phyloP scores from a whole-genome alignment of 53 echinoderm and acorn worm genomes.

The Mesocentrotus franciscanus region DNA sequence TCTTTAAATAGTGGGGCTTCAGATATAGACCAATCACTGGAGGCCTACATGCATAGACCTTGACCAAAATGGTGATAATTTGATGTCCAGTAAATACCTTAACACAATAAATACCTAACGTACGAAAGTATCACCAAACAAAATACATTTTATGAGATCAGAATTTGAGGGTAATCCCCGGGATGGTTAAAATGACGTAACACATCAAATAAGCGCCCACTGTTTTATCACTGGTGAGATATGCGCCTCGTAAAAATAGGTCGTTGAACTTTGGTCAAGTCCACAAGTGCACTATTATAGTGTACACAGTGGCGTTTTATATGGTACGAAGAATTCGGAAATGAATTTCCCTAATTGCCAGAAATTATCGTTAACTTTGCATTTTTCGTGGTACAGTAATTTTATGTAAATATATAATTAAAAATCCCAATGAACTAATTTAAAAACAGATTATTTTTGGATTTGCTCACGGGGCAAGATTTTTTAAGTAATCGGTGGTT shows the following conservation, averaged over 20 bases:
- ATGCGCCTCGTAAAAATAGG: neutral
- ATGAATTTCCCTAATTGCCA: neutral
- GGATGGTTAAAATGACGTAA: neutral
- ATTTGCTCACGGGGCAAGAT: no score
- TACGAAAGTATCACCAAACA: neutral
- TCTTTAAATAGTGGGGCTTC: neutral
- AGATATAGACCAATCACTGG: neutral
- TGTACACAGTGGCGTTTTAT: neutral
- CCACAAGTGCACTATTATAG: neutral
- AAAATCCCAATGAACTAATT: neutral
- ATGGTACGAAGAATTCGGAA: neutral
- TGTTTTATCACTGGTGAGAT: neutral
- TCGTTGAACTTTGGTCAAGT: conserved; percentile 33
- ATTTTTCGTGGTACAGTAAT: neutral
- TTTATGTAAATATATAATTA: neutral
- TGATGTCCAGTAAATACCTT: neutral
- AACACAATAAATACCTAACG: neutral
- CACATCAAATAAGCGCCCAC: neutral
- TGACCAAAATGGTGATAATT: neutral
- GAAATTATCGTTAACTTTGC: neutral
- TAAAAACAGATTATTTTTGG: neutral
- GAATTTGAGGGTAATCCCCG: conserved; percentile 21
- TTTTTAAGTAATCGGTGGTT: no score
- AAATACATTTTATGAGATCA: neutral
- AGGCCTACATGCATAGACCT: neutral